Conservation (phyloP, 2,888 invertebrate genomes). For the Podotricha telesiphe region DNA sequence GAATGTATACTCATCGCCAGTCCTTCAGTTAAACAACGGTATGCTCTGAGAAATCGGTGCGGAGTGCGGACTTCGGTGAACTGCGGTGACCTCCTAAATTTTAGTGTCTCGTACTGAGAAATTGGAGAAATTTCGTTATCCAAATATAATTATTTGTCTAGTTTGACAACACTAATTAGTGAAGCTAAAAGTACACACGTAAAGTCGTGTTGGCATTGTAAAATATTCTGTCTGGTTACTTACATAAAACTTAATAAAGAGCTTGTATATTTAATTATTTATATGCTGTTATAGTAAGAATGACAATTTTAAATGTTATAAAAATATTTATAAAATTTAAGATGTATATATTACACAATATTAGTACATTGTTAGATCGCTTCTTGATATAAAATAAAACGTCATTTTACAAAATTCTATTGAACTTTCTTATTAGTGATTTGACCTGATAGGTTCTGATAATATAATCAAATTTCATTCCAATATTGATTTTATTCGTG, state of each 20-base stretch:
- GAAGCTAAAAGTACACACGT: neutral
- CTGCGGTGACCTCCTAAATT: constrained; percentile 54
- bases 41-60: constrained; percentile 61
- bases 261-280: neutral
- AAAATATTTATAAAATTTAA: too few species aligned
- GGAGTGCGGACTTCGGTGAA: constrained; percentile 62
- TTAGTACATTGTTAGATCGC: neutral
- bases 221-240: neutral
- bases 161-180: constrained; percentile 4
- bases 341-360: neutral
- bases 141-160: constrained; percentile 21
- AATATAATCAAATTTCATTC: constrained; percentile 12
- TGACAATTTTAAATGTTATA: neutral
- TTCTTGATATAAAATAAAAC: neutral
- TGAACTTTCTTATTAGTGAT: neutral
- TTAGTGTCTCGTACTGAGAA: constrained; percentile 20
- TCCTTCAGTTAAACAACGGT: constrained; percentile 61
- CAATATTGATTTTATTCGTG: neutral
- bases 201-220: neutral
- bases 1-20: constrained; percentile 57
- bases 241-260: neutral
- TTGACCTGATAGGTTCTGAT: neutral
- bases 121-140: constrained; percentile 30
- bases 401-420: neutral
- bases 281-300: neutral